Evolutionary conservation across 2,888 invertebrate species (phyloP).

Genomic region (Campopleginae sp.): DNA sequence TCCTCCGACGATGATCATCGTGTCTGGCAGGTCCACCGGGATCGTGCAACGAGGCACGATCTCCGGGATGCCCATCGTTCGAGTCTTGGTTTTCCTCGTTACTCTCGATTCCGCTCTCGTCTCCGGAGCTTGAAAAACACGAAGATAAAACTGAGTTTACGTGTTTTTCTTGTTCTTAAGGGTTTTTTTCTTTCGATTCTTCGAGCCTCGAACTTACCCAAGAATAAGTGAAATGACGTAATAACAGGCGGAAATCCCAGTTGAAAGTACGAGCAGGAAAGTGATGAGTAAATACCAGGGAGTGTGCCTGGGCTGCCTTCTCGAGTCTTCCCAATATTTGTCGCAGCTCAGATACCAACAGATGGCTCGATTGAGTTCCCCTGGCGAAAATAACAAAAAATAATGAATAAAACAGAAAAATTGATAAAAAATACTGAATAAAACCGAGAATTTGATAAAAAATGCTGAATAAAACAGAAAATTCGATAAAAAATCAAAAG

Average conservation of each 20-base stretch:
- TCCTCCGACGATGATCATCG: slow-evolving; percentile 75
- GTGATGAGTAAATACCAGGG: slow-evolving; percentile 93
- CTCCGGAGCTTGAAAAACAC: slow-evolving; percentile 87
- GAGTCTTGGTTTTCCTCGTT: slow-evolving; percentile 74
- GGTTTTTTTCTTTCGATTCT: background rate
- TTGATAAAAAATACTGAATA: background rate
- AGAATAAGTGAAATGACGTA: slow-evolving; percentile 96
- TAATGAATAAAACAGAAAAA: background rate
- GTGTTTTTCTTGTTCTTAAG: background rate
- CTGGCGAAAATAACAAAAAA: slow-evolving; percentile 84
- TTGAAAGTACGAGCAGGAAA: slow-evolving; percentile 91
- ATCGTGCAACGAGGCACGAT: slow-evolving; percentile 74
- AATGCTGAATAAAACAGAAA: background rate
- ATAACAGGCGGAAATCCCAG: slow-evolving; percentile 95
- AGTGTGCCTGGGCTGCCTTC: slow-evolving; percentile 90
- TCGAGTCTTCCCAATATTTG: slow-evolving; percentile 94
- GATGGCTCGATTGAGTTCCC: slow-evolving; percentile 94
- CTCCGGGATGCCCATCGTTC: slow-evolving; percentile 70
- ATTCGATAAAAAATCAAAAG: background rate
- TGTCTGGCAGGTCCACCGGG: slow-evolving; percentile 73
- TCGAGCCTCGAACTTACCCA: slow-evolving; percentile 86
- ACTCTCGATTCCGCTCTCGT: slow-evolving; percentile 88
- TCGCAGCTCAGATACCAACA: slow-evolving; percentile 97
- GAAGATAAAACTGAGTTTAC: background rate
- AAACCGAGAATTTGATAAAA: background rate